phyloP scores from a whole-genome alignment of 2,888 invertebrate genomes.

The Oxycera nigricornis region DNA sequence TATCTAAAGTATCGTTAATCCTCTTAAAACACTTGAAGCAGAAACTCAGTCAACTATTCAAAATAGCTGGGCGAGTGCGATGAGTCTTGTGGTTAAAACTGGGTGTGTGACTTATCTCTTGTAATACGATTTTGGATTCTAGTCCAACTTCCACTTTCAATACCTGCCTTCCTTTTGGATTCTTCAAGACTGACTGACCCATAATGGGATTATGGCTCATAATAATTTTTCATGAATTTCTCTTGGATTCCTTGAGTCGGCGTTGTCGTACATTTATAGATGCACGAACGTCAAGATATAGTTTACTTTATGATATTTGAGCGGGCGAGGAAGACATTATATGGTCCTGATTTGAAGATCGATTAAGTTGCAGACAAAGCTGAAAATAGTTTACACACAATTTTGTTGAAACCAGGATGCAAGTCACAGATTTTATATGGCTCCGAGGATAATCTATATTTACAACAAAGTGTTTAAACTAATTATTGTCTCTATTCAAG shows the following conservation, averaged over 20 bases:
- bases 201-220: conserved; percentile 31
- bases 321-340: no score
- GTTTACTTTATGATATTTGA: no score
- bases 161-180: background rate
- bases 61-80: background rate
- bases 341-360: no score
- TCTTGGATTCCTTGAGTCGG: background rate
- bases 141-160: background rate
- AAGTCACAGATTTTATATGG: no score
- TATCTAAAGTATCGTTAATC: conserved; percentile 24
- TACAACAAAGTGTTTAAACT: conserved; percentile 9
- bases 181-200: background rate
- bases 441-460: no score
- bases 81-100: conserved; percentile 7
- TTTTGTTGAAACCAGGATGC: no score
- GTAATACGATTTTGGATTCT: conserved; percentile 36
- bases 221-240: conserved; percentile 30
- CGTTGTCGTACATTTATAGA: no score
- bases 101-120: conserved; percentile 24
- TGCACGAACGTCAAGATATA: no score
- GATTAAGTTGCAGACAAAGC: no score
- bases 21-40: conserved; percentile 38
- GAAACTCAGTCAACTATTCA: conserved; percentile 30
- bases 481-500: background rate
- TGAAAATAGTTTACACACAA: no score